Evolutionary conservation across 1,140 invertebrate species (phyloP).

Genomic region (Heliconius hewitsoni): DNA sequence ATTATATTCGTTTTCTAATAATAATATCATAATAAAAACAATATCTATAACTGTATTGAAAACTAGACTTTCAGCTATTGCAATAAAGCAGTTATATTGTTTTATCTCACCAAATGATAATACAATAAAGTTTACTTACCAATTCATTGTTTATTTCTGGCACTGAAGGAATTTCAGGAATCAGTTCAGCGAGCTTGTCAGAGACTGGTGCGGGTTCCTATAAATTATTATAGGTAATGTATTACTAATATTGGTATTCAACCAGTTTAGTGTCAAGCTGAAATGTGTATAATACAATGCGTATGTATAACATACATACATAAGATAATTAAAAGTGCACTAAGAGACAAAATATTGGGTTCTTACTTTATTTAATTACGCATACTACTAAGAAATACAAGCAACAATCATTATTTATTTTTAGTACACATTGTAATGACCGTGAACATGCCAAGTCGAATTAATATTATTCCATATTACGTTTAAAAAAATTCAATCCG

Average conservation of each 20-base stretch:
- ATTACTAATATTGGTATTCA: background rate
- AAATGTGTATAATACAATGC: no score
- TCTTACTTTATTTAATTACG: background rate
- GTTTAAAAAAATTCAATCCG: no score
- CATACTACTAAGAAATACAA: background rate
- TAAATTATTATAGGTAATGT: background rate
- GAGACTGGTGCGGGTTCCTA: slow-evolving; percentile 60
- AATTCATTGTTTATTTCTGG: slow-evolving; percentile 69
- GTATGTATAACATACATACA: no score
- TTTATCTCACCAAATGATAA: no score
- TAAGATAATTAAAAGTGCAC: background rate
- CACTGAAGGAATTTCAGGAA: slow-evolving; percentile 67
- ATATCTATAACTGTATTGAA: no score
- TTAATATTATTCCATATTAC: background rate
- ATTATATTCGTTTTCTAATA: no score
- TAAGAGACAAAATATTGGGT: slow-evolving; percentile 9
- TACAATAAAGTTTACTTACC: slow-evolving; percentile 45
- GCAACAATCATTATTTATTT: background rate
- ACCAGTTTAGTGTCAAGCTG: no score
- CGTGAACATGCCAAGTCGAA: background rate
- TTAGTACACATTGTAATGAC: background rate
- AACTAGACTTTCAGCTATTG: no score
- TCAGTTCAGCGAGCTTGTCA: slow-evolving; percentile 72
- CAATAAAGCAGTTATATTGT: no score
- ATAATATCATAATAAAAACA: no score